Percentiles rank a stretch among this genome's conserved stretches.
phyloP scores from a whole-genome alignment of 2,888 invertebrate genomes.

The Stenodera caucasica region DNA sequence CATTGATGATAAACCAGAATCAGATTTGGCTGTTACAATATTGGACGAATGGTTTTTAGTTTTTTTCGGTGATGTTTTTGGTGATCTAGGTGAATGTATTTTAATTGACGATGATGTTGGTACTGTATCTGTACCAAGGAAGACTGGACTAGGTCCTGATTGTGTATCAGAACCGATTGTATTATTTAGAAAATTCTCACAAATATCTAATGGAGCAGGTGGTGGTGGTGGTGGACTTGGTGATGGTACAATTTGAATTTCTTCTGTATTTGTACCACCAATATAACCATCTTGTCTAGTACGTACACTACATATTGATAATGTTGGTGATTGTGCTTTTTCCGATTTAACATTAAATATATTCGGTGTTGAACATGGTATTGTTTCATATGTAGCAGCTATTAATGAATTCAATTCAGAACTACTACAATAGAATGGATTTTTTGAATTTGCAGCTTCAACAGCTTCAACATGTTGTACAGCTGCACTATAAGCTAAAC shows the following conservation, averaged over 20 bases:
- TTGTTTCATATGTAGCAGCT: conserved; percentile 58
- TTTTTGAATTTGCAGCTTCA: conserved; percentile 53
- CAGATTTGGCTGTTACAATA: conserved; percentile 77
- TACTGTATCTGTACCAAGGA: conserved; percentile 52
- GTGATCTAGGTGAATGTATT: conserved; percentile 70
- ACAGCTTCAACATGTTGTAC: conserved; percentile 66
- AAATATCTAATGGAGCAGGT: conserved; percentile 74
- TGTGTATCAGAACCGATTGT: conserved; percentile 36
- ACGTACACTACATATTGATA: conserved; percentile 67
- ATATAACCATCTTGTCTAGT: conserved; percentile 67
- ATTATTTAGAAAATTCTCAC: conserved; percentile 54
- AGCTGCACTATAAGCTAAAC: conserved; percentile 68
- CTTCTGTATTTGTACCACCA: conserved; percentile 44
- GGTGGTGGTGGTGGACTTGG: conserved; percentile 83
- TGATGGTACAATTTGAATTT: conserved; percentile 48
- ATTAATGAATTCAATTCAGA: conserved; percentile 57
- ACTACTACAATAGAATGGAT: conserved; percentile 53
- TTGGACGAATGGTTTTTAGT: conserved; percentile 63
- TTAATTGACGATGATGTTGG: conserved; percentile 54
- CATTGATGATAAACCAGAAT: conserved; percentile 85
- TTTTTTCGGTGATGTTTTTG: conserved; percentile 72
- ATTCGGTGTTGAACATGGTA: conserved; percentile 59
- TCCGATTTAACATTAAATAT: conserved; percentile 57
- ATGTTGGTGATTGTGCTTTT: conserved; percentile 64
- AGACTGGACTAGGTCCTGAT: conserved; percentile 53